phyloP scores from a whole-genome alignment of 2,113 vertebrate genomes.

The Malurus alboscapulatus region DNA sequence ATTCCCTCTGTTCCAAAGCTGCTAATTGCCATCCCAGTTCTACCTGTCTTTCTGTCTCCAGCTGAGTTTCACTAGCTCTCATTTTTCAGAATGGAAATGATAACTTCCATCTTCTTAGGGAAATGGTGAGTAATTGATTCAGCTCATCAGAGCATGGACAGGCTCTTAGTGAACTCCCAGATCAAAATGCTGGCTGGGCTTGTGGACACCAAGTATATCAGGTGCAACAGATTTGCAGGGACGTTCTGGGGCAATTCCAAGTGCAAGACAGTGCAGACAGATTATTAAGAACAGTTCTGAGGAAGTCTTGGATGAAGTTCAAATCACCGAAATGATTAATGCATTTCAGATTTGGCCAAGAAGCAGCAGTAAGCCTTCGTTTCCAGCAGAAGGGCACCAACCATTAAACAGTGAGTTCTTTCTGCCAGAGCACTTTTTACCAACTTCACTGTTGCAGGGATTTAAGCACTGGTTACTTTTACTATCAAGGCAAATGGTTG shows the following conservation, averaged over 20 bases:
- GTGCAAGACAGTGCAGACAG: background rate
- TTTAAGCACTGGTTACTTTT: slow-evolving; percentile 38
- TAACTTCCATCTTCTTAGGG: background rate
- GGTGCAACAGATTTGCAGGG: background rate
- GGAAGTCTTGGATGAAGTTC: slow-evolving; percentile 69
- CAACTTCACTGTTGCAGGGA: background rate
- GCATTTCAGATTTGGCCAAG: background rate
- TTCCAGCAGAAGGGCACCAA: background rate
- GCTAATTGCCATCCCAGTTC: background rate
- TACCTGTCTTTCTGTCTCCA: background rate
- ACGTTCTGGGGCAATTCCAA: background rate
- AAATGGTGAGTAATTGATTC: background rate
- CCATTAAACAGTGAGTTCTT: background rate
- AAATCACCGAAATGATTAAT: slow-evolving; percentile 65
- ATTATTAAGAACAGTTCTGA: slow-evolving; percentile 64
- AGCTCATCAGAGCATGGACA: background rate
- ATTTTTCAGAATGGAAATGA: background rate
- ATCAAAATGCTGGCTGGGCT: background rate
- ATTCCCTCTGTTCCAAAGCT: background rate
- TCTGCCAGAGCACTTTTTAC: slow-evolving; percentile 6
- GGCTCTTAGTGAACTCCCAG: background rate
- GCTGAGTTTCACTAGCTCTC: background rate
- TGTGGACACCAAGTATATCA: background rate
- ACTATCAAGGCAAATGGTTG: slow-evolving; percentile 2
- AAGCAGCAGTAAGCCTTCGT: background rate